Base-by-base conservation (phyloP, 2,888 invertebrate species). In the Philereme vetulata region DNA sequence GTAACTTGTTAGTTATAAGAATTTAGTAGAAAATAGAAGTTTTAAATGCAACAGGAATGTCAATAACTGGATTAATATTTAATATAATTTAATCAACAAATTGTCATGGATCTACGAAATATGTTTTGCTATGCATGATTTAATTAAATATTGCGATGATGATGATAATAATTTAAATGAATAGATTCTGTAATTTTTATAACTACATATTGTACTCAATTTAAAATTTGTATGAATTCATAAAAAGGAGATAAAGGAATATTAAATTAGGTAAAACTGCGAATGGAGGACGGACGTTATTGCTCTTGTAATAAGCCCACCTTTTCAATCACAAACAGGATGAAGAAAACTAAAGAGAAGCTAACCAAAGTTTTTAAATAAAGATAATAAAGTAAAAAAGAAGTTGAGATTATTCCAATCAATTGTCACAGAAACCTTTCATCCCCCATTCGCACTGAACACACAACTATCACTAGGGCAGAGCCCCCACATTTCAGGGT, bases 401-500 rank as follows among this genome's bases (percentile, higher is more conserved):
- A 21, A 21, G 2, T 21, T 2, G 21, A 21, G 21, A 21, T 21
- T 21, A 1, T 21, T 21, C 2, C 21, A 21, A 1, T 21, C 21
- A 21, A 21, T 21, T 21, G 21, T 21, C 21, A 21, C 21, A 21
- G 21, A 21, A 21, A 21, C 21, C 42, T 38, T 56, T 47, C 79
- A 80, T 71, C 72, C 78, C 71, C 79, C 78, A 75, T 71, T 74
- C 72, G 74, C 77, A 64, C 67, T 72, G 71, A 66, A 66, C 66
- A 69, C 71, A 72, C 72, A 70, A 67, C 73, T 74, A 75, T 71
- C 77, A 75, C 76, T 78, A 75, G 54, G 47, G 36, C 62, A 51
- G 35, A 36, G 62, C 36, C 49, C 35, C 11, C 51, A 54, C 73
- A 60, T 71, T 86, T 94, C 94, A 95, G 77, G 95, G 94, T 84